phyloP scores from a whole-genome alignment of 2,888 invertebrate genomes.

The Hirudinaria manillensis region DNA sequence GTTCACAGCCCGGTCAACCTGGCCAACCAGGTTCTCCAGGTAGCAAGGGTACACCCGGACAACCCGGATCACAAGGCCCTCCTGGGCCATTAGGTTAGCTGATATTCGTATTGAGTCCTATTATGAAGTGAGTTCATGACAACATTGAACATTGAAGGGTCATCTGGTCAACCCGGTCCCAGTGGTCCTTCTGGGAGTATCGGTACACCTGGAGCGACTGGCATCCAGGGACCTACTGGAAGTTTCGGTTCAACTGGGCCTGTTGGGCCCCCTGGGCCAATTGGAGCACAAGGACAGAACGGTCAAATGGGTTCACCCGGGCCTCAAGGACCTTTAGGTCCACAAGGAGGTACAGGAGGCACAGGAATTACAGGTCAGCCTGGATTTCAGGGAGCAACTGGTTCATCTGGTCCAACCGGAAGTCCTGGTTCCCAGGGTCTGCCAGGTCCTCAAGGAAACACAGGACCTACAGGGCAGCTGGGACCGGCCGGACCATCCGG shows the following conservation, averaged over 20 bases:
- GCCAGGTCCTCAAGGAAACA: conserved; percentile 34
- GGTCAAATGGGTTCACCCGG: conserved; percentile 59
- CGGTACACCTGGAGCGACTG: conserved; percentile 34
- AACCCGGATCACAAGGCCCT: conserved; percentile 23
- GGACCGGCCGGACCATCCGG: conserved; percentile 32
- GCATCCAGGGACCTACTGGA: conserved; percentile 42
- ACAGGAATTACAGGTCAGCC: conserved; percentile 33
- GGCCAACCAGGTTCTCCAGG: neutral
- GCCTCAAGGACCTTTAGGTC: conserved; percentile 46
- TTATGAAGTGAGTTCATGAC: no score
- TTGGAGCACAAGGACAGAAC: conserved; percentile 28
- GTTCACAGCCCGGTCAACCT: neutral
- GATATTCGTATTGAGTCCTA: neutral
- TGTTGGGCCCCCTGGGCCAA: conserved; percentile 28
- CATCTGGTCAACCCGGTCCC: conserved; percentile 9
- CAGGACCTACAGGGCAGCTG: conserved; percentile 32
- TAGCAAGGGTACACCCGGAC: conserved; percentile 25
- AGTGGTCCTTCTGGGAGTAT: conserved; percentile 35
- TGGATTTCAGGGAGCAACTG: conserved; percentile 33
- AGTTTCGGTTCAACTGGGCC: conserved; percentile 38
- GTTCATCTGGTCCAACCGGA: conserved; percentile 16
- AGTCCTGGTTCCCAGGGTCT: conserved; percentile 21
- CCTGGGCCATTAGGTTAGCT: neutral
- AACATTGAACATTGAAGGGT: conserved; percentile 10
- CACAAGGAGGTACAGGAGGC: conserved; percentile 23